Evolutionary conservation across 2,797 vertebrate genomes (phyloP), one percentile per base, ranked within the genome.

Genomic region (Decapterus maruadsi): DNA sequence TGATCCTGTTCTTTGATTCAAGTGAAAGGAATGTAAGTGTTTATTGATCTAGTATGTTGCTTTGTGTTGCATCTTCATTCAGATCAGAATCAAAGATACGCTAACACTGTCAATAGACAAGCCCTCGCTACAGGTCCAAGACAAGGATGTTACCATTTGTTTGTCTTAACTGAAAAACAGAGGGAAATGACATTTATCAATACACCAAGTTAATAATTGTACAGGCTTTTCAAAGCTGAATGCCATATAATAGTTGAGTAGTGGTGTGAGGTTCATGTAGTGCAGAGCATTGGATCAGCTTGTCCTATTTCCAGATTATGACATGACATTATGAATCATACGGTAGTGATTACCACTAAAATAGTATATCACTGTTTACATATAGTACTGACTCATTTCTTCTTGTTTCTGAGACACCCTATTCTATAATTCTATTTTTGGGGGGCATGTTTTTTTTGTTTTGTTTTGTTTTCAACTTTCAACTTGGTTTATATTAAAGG

Each of bases 1-100:
- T 92, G 81, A 90, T 86, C 74, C 51, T 45, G 29, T 75, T 60
- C 69, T 76, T 79, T 83, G 75, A 77, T 72, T 66, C 65, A 68
- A 26, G 26, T 84, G 81, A 2, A 55, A 51, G 42, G 61, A 84
- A 70, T 75, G 63, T 78, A 60, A 10, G 22, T 80, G 85, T 83
- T 78, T 87, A 91, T 88, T 80, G 89, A 91, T 88, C 66, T 34
- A 22, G 56, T 19, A 19, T 67, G 75, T 77, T 78, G 74, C 75
- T 82, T 72, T 71, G 42, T 83, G 57, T 76, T 75, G 76, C 73
- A 85, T 87, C 83, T 83, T 80, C 64, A 76, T 56, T 61, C 72
- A 58, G 84, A 89, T 90, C 75, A 83, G 71, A 83, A 75, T 77
- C 75, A 88, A 81, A 86, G 84, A 82, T 87, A 78, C 63, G 79